Percentiles rank a stretch among this genome's conserved stretches.
Conservation (phyloP, 2,797 vertebrate species). For the Megaceryle alcyon region DNA sequence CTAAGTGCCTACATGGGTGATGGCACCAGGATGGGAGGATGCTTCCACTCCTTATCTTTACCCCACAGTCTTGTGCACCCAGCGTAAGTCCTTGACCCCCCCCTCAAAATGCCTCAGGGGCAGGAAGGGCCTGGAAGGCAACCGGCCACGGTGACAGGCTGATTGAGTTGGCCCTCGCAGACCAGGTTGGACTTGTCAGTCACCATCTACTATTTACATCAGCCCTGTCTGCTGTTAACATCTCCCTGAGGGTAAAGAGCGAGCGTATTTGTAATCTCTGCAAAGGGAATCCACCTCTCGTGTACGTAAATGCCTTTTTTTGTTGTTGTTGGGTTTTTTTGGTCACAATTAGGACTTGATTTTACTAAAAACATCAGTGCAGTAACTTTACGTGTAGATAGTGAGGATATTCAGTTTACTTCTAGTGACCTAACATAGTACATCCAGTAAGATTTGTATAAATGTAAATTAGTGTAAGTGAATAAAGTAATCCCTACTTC, state of each 20-base stretch:
- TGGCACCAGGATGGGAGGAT: background rate
- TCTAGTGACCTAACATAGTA: slow-evolving; percentile 70
- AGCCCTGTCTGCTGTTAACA: background rate
- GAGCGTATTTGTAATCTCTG: slow-evolving; percentile 37
- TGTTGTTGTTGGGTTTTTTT: slow-evolving; percentile 7
- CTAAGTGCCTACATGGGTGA: background rate
- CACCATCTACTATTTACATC: background rate
- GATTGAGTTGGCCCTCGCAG: background rate
- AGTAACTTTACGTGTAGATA: slow-evolving; percentile 79
- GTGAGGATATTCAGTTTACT: slow-evolving; percentile 38
- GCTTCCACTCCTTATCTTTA: background rate
- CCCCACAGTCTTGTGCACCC: background rate
- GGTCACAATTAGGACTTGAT: slow-evolving; percentile 58
- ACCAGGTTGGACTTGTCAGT: background rate
- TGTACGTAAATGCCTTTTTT: slow-evolving; percentile 43
- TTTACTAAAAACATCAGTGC: slow-evolving; percentile 71
- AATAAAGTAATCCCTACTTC: slow-evolving; percentile 81
- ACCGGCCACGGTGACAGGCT: background rate
- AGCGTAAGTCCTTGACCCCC: background rate
- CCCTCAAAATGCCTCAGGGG: background rate
- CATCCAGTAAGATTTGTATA: slow-evolving; percentile 81
- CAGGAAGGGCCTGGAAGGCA: background rate
- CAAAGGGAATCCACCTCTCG: slow-evolving; percentile 68
- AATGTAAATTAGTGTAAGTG: slow-evolving; percentile 87
- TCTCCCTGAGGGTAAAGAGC: slow-evolving; percentile 44